Evolutionary conservation across 2,797 vertebrate genomes (phyloP).

Genomic region (Sternotherus odoratus): DNA sequence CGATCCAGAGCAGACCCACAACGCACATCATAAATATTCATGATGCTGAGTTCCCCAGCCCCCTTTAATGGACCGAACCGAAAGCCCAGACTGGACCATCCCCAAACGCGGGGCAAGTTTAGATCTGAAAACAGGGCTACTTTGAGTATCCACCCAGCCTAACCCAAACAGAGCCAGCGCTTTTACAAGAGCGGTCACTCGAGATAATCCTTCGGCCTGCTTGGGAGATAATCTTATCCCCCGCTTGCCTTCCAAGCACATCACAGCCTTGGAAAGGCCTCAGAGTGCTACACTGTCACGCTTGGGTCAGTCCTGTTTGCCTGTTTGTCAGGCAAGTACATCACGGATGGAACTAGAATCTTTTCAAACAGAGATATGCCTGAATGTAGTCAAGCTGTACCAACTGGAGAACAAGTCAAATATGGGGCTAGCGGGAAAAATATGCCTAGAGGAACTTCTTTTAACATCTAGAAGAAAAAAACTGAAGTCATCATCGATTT

Average conservation of each 20-base stretch:
- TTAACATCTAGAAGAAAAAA: conserved; percentile 2
- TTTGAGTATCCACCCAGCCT: background rate
- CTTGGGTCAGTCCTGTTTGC: too few species aligned
- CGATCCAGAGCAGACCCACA: background rate
- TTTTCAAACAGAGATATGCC: background rate
- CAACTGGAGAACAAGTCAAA: background rate
- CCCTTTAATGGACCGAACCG: background rate
- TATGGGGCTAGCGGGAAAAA: background rate
- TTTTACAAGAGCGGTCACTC: conserved; percentile 11
- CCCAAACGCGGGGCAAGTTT: background rate
- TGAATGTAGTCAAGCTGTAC: background rate
- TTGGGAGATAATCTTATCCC: background rate
- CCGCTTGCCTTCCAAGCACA: background rate
- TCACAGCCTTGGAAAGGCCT: background rate
- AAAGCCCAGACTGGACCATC: background rate
- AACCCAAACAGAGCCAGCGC: background rate
- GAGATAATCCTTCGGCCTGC: background rate
- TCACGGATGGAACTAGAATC: background rate
- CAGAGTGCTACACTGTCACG: too few species aligned
- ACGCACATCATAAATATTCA: background rate
- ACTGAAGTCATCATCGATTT: background rate
- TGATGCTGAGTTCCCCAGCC: background rate
- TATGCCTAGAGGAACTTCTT: background rate
- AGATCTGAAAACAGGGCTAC: background rate
- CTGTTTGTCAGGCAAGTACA: background rate